Evolutionary conservation across 2,888 invertebrate species (phyloP).

Genomic region (Nomada ruficornis): DNA sequence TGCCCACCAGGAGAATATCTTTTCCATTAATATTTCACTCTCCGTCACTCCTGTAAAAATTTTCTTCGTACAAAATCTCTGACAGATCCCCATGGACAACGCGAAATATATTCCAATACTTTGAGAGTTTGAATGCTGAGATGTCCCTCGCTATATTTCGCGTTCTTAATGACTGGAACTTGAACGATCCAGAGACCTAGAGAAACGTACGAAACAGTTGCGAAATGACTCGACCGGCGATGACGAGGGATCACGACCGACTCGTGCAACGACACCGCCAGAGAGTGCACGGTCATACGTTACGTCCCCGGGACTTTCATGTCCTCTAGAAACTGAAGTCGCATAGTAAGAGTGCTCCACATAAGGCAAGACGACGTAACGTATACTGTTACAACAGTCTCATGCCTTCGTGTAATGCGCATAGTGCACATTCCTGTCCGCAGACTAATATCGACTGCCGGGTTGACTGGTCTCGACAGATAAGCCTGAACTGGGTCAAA

Average conservation of each 20-base stretch:
- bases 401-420: slow-evolving; percentile 53
- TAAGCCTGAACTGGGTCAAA: slow-evolving; percentile 56
- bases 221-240: slow-evolving; percentile 3
- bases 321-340: slow-evolving; percentile 57
- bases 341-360: slow-evolving; percentile 64
- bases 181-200: not conserved
- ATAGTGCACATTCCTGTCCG: slow-evolving; percentile 59
- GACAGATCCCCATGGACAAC: too few relatives aligned
- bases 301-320: slow-evolving; percentile 34
- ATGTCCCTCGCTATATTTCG: too few relatives aligned
- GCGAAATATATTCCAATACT: too few relatives aligned
- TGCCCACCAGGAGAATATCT: too few relatives aligned
- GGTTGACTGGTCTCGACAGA: slow-evolving; percentile 43
- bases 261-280: slow-evolving; percentile 3
- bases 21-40: too few relatives aligned
- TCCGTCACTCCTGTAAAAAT: too few relatives aligned
- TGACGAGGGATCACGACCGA: slow-evolving; percentile 16
- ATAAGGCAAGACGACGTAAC: slow-evolving; percentile 62
- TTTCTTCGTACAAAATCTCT: too few relatives aligned
- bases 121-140: too few relatives aligned
- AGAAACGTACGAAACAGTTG: not conserved
- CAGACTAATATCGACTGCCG: slow-evolving; percentile 62
- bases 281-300: slow-evolving; percentile 41
- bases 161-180: not conserved
- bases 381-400: slow-evolving; percentile 63